phyloP scores from a whole-genome alignment of 2,113 vertebrate genomes.

The Sceloporus tristichus region DNA sequence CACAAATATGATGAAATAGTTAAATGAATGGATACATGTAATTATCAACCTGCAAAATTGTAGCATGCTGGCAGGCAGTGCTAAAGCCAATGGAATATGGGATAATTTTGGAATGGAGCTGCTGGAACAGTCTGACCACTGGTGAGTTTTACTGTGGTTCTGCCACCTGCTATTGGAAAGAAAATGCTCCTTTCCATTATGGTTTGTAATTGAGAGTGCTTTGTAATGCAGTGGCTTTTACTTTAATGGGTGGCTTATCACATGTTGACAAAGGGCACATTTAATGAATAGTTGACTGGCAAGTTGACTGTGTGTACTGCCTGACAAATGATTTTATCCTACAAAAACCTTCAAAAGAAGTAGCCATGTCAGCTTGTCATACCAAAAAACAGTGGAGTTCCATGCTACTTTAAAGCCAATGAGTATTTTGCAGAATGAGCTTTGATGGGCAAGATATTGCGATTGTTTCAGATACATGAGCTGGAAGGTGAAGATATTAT shows the following conservation, averaged over 20 bases:
- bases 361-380: not conserved
- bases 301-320: constrained; percentile 79
- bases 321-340: constrained; percentile 74
- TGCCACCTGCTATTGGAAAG: constrained; percentile 80
- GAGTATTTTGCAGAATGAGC: not conserved
- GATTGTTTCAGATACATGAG: not conserved
- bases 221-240: constrained; percentile 86
- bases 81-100: constrained; percentile 79
- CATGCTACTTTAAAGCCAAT: not conserved
- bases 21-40: constrained; percentile 82
- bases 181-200: constrained; percentile 84
- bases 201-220: constrained; percentile 84
- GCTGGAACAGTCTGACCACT: constrained; percentile 67
- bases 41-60: constrained; percentile 82
- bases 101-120: constrained; percentile 70
- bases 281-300: constrained; percentile 89
- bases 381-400: not conserved
- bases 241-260: constrained; percentile 86
- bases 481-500: not conserved
- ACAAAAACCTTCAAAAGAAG: constrained; percentile 20
- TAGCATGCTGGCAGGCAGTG: constrained; percentile 71
- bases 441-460: not conserved
- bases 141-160: constrained; percentile 74
- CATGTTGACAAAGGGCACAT: constrained; percentile 87
- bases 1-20: constrained; percentile 71